Evolutionary conservation across 2,113 vertebrate species (phyloP), one percentile per base, ranked within the genome.

Genomic region (Nestor notabilis): DNA sequence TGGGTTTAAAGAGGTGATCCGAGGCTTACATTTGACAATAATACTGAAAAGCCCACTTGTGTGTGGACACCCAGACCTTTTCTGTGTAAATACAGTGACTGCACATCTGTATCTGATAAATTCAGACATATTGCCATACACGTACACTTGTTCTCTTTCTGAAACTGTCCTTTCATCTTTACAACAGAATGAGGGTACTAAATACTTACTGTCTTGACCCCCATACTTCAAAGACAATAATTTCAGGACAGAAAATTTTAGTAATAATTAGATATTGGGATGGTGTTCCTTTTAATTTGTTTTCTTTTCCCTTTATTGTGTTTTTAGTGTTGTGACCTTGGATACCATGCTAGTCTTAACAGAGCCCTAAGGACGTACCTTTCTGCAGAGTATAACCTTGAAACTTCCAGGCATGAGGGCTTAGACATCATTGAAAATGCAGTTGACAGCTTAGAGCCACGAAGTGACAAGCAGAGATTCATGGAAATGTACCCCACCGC

Each of bases 391-490:
- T 99, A 99, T 97, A 99, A 99, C 97, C 98, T 99, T 78, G 99
- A 99, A 98, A 99, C 99, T 9, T 99, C 99, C n/a, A 99, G 99
- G 77, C 99, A 99, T 11, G 99, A 99, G 95, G 99, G 99, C 43
- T 98, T 99, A 49, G 99, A 99, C 98, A 99, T 99, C 90, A 99
- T 99, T 53, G 99, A 99, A 97, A 99, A 99, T 46, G 99, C 99
- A 6, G 99, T 99, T 89, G 99, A 99, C 98, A 99, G 98, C 91
- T 96, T 99, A 98, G 99, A 99, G 96, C 99, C 99, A 10, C 98
- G 99, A 69, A 99, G 98, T 75, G 99, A 99, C 98, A 99, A 99
- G 33, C 99, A 99, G 98, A 98, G 99, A 91, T 99, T 99, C 96
- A 99, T 99, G 99, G 99, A 99, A 98, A 99, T 99, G 99, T 99